Conservation (phyloP, 2,888 invertebrate species). For the Spisula solida region DNA sequence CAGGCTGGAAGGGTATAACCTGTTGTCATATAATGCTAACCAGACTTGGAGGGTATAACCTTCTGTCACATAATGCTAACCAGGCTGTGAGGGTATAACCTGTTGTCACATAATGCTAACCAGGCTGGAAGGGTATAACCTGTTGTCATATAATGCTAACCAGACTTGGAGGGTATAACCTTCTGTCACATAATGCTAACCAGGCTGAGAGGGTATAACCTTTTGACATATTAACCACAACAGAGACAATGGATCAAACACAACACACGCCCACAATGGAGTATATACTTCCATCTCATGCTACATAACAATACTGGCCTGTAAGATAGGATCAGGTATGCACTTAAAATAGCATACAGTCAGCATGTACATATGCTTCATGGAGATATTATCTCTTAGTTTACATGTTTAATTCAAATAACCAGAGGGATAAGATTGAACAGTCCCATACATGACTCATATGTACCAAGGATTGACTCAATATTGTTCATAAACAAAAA, state of each 20-base stretch:
- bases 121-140: not conserved
- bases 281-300: not conserved
- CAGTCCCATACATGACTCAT: too few relatives aligned
- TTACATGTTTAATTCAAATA: not conserved
- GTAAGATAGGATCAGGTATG: not conserved
- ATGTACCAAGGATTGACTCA: too few relatives aligned
- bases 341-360: not conserved
- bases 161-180: too few relatives aligned
- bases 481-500: too few relatives aligned
- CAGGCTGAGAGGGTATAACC: too few relatives aligned
- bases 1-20: not conserved
- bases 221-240: constrained; percentile 4
- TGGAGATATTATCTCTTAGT: not conserved
- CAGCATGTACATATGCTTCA: not conserved
- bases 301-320: not conserved
- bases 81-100: not conserved
- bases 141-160: too few relatives aligned
- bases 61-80: not conserved
- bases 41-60: not conserved
- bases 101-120: not conserved
- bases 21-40: not conserved
- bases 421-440: too few relatives aligned
- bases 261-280: not conserved
- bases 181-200: not conserved
- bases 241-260: not conserved